These are phyloP conservation scores for Desmophyllum pertusum DNA, from an alignment of 92 coral and sea anemone species.

Conservation along the genomic window DNA sequence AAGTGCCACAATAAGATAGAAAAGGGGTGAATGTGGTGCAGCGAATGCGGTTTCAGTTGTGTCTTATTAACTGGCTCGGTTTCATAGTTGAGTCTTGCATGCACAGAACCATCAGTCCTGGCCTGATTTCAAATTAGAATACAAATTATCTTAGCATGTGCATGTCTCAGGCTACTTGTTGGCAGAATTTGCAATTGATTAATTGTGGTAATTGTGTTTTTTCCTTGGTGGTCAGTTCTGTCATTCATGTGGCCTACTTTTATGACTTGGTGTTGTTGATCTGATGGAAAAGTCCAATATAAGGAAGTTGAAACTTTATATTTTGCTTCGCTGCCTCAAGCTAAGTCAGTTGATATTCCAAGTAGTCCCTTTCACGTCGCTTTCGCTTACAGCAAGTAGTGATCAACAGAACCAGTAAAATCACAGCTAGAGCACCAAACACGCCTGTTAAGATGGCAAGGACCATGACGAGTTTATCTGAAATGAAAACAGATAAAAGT, in stretches of 20 bases:
- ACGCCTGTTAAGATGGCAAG: conserved; percentile 10
- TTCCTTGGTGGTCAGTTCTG: not conserved
- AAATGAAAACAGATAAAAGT: not conserved
- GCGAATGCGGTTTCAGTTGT: no score
- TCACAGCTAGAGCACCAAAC: conserved; percentile 15
- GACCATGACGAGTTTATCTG: not conserved
- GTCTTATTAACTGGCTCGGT: no score
- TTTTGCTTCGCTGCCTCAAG: not conserved
- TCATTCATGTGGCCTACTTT: not conserved
- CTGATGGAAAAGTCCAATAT: not conserved
- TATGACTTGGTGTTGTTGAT: not conserved
- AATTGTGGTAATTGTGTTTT: no score
- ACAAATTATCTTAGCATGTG: no score
- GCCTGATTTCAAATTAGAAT: no score
- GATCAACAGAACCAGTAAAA: conserved; percentile 14
- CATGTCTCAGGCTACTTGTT: no score
- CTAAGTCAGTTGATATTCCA: not conserved
- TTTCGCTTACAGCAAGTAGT: not conserved
- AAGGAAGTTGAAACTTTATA: no score
- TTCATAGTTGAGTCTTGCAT: no score
- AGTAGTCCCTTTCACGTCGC: not conserved
- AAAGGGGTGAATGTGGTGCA: no score
- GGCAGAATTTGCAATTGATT: no score
- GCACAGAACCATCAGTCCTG: no score
- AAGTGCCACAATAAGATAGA: no score